These are phyloP conservation scores for Halisarca cf. caerulea DNA, from an alignment of 37 sponge, comb jelly and placozoan species.

Conservation along the genomic window DNA sequence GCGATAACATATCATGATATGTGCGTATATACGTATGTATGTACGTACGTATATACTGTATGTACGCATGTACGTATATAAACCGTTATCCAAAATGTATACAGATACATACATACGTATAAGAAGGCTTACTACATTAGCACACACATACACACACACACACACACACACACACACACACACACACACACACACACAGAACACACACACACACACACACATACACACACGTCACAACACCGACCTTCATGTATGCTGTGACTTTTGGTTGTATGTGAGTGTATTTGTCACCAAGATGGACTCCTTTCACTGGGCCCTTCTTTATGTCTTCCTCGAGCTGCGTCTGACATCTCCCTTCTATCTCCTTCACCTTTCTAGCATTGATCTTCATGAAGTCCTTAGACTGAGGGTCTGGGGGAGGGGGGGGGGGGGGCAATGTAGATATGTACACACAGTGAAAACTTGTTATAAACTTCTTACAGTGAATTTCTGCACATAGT, in stretches of 20 bases:
- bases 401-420: constrained; percentile 13
- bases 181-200: no score
- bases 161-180: background rate
- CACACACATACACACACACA: background rate
- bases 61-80: background rate
- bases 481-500: no score
- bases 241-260: constrained; percentile 35
- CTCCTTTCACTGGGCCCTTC: constrained; percentile 24
- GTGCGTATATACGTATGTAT: background rate
- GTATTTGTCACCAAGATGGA: constrained; percentile 48
- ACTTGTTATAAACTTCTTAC: no score
- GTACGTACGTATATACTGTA: background rate
- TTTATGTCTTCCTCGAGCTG: constrained; percentile 24
- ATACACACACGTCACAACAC: no score
- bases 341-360: constrained; percentile 10
- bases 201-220: no score
- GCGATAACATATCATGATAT: background rate
- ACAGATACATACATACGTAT: background rate
- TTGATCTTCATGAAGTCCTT: constrained; percentile 41
- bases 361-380: constrained; percentile 23
- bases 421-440: no score
- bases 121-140: background rate
- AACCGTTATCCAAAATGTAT: no score
- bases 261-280: constrained; percentile 61
- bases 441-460: no score